phyloP scores from a whole-genome alignment of 2,888 invertebrate genomes.

The Hypolimnas misippus region DNA sequence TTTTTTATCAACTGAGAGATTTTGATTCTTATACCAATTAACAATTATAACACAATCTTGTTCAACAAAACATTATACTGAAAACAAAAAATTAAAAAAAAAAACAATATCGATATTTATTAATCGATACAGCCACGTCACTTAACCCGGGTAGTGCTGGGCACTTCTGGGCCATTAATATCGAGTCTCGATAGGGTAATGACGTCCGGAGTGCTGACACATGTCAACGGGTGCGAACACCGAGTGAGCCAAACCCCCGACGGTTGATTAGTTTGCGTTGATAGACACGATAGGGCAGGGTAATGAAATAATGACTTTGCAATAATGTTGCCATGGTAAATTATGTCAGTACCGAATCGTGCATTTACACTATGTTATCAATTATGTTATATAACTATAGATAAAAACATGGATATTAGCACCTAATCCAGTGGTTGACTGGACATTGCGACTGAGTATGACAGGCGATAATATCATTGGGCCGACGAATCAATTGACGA shows the following conservation, averaged over 20 bases:
- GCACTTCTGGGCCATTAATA: constrained; percentile 26
- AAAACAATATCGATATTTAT: constrained; percentile 4
- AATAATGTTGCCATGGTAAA: constrained; percentile 2
- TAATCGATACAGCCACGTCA: constrained; percentile 21
- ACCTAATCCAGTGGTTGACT: too few species aligned
- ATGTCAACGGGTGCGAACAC: constrained; percentile 48
- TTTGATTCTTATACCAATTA: too few species aligned
- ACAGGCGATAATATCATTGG: too few species aligned
- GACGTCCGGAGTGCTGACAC: constrained; percentile 48
- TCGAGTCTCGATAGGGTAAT: constrained; percentile 37
- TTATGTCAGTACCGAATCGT: not conserved
- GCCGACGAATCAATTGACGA: too few species aligned
- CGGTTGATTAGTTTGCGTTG: constrained; percentile 56
- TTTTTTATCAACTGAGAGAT: too few species aligned
- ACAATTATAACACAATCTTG: not conserved
- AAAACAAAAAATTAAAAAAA: too few species aligned
- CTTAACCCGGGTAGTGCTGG: constrained; percentile 4
- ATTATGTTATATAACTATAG: not conserved
- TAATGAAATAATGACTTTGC: constrained; percentile 35
- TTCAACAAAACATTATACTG: too few species aligned
- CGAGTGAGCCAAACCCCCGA: constrained; percentile 31
- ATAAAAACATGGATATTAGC: too few species aligned
- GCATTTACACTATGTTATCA: too few species aligned
- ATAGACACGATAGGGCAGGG: constrained; percentile 45
- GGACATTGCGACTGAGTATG: too few species aligned